Conservation (phyloP, 2,113 vertebrate genomes). For the Orcinus orca region DNA sequence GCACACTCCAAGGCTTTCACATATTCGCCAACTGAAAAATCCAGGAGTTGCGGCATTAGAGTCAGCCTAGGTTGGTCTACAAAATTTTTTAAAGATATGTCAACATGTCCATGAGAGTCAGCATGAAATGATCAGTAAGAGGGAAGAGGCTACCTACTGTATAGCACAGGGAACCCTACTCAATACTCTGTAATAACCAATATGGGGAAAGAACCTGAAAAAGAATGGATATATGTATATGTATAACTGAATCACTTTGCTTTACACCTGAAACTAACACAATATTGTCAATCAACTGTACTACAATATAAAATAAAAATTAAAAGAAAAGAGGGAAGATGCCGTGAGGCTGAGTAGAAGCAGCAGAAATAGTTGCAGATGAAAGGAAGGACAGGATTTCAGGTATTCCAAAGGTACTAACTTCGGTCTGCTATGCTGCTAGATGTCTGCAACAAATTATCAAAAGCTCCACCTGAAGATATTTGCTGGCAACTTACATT, state of each 20-base stretch:
- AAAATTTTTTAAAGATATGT: not conserved
- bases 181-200: not conserved
- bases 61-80: not conserved
- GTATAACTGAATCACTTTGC: not conserved
- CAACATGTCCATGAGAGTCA: not conserved
- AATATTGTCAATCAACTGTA: not conserved
- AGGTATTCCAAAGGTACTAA: not conserved
- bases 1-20: constrained; percentile 90
- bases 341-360: not conserved
- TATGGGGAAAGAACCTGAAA: not conserved
- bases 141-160: constrained; percentile 13
- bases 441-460: not conserved
- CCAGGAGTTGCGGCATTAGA: not conserved
- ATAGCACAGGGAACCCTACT: not conserved
- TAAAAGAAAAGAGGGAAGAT: not conserved
- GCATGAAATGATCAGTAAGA: not conserved
- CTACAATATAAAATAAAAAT: not conserved
- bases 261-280: not conserved
- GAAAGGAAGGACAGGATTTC: not conserved
- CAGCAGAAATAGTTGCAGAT: not conserved
- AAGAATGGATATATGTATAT: not conserved
- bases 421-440: not conserved
- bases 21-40: constrained; percentile 84
- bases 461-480: not conserved
- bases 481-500: not conserved